Conservation (phyloP, 2,888 invertebrate genomes). For the Parelbella ahira region DNA sequence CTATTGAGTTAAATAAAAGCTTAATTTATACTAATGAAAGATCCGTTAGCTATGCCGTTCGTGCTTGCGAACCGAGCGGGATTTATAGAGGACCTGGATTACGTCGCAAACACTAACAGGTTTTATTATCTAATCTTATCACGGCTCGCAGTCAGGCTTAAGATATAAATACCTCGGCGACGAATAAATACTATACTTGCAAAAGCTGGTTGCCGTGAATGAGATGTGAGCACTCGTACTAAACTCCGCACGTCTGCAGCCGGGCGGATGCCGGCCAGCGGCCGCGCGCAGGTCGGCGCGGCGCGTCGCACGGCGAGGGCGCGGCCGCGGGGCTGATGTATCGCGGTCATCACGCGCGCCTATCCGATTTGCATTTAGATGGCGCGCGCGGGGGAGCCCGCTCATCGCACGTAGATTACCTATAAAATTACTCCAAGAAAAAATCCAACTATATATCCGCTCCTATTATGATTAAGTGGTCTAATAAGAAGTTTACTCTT, state of each 20-base stretch:
- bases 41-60: conserved; percentile 22
- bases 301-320: conserved; percentile 53
- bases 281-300: no score
- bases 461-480: conserved; percentile 15
- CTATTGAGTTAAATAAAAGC: conserved; percentile 12
- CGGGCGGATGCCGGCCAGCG: no score
- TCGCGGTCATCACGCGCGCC: conserved; percentile 73
- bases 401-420: conserved; percentile 70
- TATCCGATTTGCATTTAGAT: conserved; percentile 81
- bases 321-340: conserved; percentile 64
- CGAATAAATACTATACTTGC: conserved; percentile 22
- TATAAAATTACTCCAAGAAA: conserved; percentile 44
- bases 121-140: conserved; percentile 25
- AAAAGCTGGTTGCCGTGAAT: conserved; percentile 17
- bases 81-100: conserved; percentile 21
- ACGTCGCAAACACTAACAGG: conserved; percentile 21
- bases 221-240: conserved; percentile 21
- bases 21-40: conserved; percentile 20
- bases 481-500: conserved; percentile 26
- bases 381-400: conserved; percentile 49
- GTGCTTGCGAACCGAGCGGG: conserved; percentile 16
- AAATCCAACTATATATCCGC: conserved; percentile 7
- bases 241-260: no score
- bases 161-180: conserved; percentile 21
- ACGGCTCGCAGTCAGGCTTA: conserved; percentile 8